Percentiles rank a stretch among this genome's conserved stretches.
These are phyloP conservation scores for Macrostomum cliftonense DNA, from an alignment of 2,888 invertebrate species.

Conservation along the genomic window DNA sequence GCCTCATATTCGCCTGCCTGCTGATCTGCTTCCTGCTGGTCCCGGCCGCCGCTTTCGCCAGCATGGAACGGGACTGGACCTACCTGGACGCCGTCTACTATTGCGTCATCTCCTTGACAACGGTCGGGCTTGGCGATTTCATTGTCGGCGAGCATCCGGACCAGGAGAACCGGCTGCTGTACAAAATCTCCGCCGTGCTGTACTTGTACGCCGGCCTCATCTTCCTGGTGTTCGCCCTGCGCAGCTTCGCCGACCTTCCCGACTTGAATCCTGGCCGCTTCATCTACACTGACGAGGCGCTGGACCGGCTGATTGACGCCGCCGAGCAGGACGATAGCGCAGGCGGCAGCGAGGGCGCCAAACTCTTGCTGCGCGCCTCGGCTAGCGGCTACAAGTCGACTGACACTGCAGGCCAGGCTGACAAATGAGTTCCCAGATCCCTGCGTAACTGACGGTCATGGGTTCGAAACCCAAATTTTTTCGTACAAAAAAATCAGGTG, in stretches of 20 bases:
- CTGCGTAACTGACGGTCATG: too few relatives aligned
- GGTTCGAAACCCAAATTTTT: too few relatives aligned
- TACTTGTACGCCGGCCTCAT: slow-evolving; percentile 62
- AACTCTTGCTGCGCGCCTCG: too few relatives aligned
- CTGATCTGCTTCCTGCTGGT: slow-evolving; percentile 51
- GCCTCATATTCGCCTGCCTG: slow-evolving; percentile 22
- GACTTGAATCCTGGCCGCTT: slow-evolving; percentile 63
- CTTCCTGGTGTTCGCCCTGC: slow-evolving; percentile 62
- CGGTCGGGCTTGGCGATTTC: slow-evolving; percentile 67
- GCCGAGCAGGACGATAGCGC: slow-evolving; percentile 41
- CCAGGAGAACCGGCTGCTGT: slow-evolving; percentile 56
- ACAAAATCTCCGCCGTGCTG: slow-evolving; percentile 61
- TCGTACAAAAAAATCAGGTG: too few relatives aligned
- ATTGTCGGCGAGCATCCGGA: slow-evolving; percentile 62
- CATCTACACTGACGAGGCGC: slow-evolving; percentile 47
- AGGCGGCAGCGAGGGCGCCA: too few relatives aligned
- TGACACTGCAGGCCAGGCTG: too few relatives aligned
- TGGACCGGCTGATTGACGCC: slow-evolving; percentile 42
- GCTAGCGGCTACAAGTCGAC: too few relatives aligned
- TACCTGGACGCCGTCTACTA: slow-evolving; percentile 70
- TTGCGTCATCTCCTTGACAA: slow-evolving; percentile 71
- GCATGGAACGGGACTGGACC: slow-evolving; percentile 61
- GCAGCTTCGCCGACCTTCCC: slow-evolving; percentile 69
- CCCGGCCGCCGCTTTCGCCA: slow-evolving; percentile 56
- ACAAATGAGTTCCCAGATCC: too few relatives aligned